Base-by-base conservation (phyloP, 2,113 vertebrate genomes). In the Peromyscus leucopus region DNA sequence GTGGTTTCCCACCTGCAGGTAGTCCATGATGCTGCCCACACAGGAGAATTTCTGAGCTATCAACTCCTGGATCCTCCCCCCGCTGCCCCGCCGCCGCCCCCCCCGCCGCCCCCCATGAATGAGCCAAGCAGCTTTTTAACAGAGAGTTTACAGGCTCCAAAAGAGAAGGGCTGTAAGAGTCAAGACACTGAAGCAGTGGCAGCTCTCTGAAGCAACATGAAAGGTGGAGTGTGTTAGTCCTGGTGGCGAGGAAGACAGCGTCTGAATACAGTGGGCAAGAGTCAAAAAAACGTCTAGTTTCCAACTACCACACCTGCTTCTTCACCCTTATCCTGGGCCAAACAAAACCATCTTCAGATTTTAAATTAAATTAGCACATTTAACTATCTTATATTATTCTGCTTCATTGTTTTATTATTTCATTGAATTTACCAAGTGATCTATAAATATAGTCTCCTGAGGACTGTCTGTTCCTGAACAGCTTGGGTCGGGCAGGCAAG, bases 401-500 rank as follows among this genome's bases (percentile, higher is more conserved):
- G 59, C 59, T 90, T 63, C 22, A 69, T 67, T 59, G 55, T 79
- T 91, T 86, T 91, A 48, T 82, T 51, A 28, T 72, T 78, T 83
- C 76, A 63, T n/a, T 84, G 78, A 46, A 67, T 92, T 95, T 80
- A 42, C 78, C 28, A 72, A 91, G 42, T 51, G 59, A 91, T 79
- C 72, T 19, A 61, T 16, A 48, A 83, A 46, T 74, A 59, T 2
- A 75, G 85, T 76, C 39, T 96, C 36, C 75, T 76, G 76, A 76
- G 57, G 55, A 83, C 57, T 61, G 22, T 26, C 55, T 83, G 55
- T 83, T 6, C 15, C 39, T 39, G 22, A 48, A 42, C 22, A 63
- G n/a, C 24, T 84, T 82, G 33, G 57, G 21, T 33, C 31, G 36
- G 42, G 36, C 63, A 76, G 75, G 74, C 16, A 42, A 84, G 85